Percentiles rank a stretch among this genome's conserved stretches.
phyloP scores from a whole-genome alignment of 2,888 invertebrate species.

The Lochmaea capreae region DNA sequence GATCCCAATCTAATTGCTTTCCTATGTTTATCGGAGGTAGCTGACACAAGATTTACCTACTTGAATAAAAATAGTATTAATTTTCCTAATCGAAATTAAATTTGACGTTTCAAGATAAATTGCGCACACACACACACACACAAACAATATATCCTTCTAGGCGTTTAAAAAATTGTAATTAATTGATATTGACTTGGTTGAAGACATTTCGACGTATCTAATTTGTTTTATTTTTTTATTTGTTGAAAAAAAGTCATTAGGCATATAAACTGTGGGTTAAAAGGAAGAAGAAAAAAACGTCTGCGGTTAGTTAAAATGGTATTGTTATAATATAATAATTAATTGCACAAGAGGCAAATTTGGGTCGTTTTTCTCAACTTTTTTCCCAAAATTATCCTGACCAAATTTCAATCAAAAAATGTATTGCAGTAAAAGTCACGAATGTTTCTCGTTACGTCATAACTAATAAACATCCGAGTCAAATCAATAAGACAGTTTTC shows the following conservation, averaged over 20 bases:
- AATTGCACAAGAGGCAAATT: no score
- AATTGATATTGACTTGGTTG: neutral
- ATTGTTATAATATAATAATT: no score
- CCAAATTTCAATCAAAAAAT: no score
- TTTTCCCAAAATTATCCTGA: no score
- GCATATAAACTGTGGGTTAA: neutral
- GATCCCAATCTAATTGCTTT: conserved; percentile 23
- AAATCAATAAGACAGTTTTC: no score
- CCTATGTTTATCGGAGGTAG: conserved; percentile 6
- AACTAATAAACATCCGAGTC: no score
- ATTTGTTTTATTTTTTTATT: no score
- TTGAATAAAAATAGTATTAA: conserved; percentile 7
- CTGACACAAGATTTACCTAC: conserved; percentile 5
- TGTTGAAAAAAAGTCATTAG: neutral
- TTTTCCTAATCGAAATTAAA: conserved; percentile 10
- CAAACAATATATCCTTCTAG: neutral
- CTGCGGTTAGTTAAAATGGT: no score
- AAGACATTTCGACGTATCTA: neutral
- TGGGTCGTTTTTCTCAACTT: no score
- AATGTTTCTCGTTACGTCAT: no score
- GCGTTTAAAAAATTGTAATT: neutral
- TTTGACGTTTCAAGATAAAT: conserved; percentile 5
- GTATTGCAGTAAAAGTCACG: no score
- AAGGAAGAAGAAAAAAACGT: neutral
- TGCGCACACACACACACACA: neutral